Conservation (phyloP, 2,797 vertebrate species). For the Silurus lanzhouensis region DNA sequence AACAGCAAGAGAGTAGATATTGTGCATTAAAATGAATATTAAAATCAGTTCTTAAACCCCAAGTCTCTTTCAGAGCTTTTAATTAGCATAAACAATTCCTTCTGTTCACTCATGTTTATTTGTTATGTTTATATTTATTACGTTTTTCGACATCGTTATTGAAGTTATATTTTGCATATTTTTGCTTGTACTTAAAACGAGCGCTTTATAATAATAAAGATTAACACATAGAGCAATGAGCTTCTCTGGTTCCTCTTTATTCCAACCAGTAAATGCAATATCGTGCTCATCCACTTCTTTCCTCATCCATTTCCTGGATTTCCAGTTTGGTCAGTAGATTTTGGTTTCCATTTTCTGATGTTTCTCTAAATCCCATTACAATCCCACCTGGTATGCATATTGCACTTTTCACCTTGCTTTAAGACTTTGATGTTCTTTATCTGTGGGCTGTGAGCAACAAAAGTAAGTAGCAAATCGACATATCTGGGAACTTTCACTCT, state of each 20-base stretch:
- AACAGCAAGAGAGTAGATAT: background rate
- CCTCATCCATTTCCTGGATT: background rate
- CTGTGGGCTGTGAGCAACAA: background rate
- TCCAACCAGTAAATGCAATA: background rate
- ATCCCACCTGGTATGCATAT: background rate
- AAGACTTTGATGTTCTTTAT: background rate
- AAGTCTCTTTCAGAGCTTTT: background rate
- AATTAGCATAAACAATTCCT: background rate
- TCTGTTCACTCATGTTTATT: background rate
- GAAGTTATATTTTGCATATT: no score
- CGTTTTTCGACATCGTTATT: background rate
- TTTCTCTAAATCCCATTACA: background rate
- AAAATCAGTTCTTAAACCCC: background rate
- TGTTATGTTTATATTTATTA: background rate
- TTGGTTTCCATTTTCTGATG: background rate
- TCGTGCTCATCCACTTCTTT: background rate
- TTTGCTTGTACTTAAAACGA: background rate
- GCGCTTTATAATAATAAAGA: background rate
- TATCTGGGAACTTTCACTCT: background rate
- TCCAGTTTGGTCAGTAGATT: background rate
- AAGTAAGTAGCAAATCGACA: background rate
- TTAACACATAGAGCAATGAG: background rate
- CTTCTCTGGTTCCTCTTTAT: background rate
- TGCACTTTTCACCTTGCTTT: background rate
- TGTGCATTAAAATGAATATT: background rate